Base-by-base conservation (phyloP, 92 coral and sea anemone genomes). In the Scolanthus callimorphus region DNA sequence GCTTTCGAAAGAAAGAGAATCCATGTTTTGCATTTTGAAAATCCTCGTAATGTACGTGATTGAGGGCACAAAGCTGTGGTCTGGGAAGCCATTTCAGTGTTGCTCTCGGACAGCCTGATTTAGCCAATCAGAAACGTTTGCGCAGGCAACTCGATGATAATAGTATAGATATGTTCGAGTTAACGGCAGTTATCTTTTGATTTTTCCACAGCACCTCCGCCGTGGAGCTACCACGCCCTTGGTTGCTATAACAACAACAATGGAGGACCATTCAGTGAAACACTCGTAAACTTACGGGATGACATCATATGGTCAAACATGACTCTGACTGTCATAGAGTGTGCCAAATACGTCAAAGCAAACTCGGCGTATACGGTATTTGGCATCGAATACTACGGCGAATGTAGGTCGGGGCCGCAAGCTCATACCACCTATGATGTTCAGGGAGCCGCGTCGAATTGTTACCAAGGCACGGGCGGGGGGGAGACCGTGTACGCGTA, bases 391-490 rank as follows among this genome's bases (percentile, higher is more conserved):
- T 78, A 63, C 54, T 80, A 53, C 38, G 81, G 81, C 22, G 77
- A 80, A 44, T 80, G 87, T 49, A 70, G 85, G 85, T 68, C 79
- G 15, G 85, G 79, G 17, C 23, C 15, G 3, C 46, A 56, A 10
- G 79, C 73, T 20, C 62, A 71, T 19, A 0, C 44, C 13, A 47
- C 73, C 2, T 78, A 78, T 43, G 31, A 27, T 29, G 49, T 8
- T 24, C 50, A 78, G 30, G 85, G 79, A 13, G 1, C 25, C 3
- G 62, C 85, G 1, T 45, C 13, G 0, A 13, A 71, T 8, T 78
- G 85, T 25, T 67, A 49, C 38, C 17, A 57, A 15, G 66, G 71
- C 25, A 73, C 72, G 24, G 87, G 87, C 3, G 21, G 39, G 2
- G 49, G 60, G 11, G 1, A 66, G 27, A 39, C 81, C 2, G 11